phyloP scores from a whole-genome alignment of 2,888 invertebrate genomes.

The Allophyes oxyacanthae region DNA sequence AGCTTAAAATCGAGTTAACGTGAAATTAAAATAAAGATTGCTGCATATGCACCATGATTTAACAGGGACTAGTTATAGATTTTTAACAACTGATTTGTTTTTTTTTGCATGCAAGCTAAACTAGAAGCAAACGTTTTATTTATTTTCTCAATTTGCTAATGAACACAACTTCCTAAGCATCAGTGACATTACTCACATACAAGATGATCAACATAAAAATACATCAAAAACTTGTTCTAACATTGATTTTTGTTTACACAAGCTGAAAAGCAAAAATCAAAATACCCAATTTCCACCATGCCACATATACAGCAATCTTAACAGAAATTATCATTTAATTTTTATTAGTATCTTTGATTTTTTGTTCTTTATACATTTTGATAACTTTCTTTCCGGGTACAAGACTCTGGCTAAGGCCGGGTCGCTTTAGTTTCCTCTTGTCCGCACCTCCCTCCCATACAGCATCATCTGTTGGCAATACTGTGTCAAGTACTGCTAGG shows the following conservation, averaged over 20 bases:
- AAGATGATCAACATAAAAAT: no score
- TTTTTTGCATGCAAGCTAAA: no score
- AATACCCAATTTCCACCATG: slow-evolving; percentile 26
- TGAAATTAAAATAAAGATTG: slow-evolving; percentile 33
- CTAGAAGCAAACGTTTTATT: no score
- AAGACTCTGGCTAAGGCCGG: slow-evolving; percentile 93
- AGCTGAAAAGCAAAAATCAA: background rate
- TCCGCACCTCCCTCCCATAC: slow-evolving; percentile 86
- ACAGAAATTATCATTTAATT: slow-evolving; percentile 53
- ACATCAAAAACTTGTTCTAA: no score
- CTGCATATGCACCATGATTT: slow-evolving; percentile 32
- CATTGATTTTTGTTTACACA: no score
- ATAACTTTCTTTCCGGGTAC: slow-evolving; percentile 96
- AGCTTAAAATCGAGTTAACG: slow-evolving; percentile 19
- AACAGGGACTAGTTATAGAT: no score
- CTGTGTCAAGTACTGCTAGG: slow-evolving; percentile 64
- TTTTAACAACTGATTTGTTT: no score
- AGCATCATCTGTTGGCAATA: slow-evolving; percentile 77
- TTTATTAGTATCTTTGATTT: slow-evolving; percentile 80
- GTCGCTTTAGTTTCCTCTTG: slow-evolving; percentile 92
- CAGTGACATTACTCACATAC: no score
- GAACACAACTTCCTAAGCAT: no score
- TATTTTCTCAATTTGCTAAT: no score
- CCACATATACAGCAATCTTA: slow-evolving; percentile 34
- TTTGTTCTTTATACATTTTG: slow-evolving; percentile 92